A percentile compares a stretch with the other conserved stretches of the same genome.
Evolutionary conservation across 2,888 invertebrate species (phyloP).

Genomic region (Leucophora obtusa): DNA sequence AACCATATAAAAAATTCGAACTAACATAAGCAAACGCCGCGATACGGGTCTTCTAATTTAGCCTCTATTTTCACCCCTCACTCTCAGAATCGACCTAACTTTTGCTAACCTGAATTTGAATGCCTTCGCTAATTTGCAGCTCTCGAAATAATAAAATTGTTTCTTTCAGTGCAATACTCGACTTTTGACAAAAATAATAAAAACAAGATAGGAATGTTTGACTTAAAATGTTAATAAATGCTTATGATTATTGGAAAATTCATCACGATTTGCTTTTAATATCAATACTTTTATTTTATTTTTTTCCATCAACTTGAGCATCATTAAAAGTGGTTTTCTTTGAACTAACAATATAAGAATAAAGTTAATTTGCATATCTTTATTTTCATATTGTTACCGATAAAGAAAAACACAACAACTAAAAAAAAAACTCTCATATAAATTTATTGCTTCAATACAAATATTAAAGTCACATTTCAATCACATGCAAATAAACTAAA

Average conservation of each 20-base stretch:
- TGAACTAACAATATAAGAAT: conserved; percentile 40
- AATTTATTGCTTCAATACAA: conserved; percentile 72
- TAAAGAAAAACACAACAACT: conserved; percentile 14
- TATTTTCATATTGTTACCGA: conserved; percentile 60
- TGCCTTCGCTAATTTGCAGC: no score
- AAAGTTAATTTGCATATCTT: conserved; percentile 65
- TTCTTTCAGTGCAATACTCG: no score
- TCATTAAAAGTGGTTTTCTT: conserved; percentile 36
- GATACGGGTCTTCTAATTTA: no score
- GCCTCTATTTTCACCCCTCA: no score
- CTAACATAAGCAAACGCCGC: no score
- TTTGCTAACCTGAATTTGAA: no score
- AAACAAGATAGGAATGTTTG: background rate
- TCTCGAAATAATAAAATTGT: no score
- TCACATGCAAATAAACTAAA: conserved; percentile 71
- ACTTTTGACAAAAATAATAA: no score
- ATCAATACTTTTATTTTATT: conserved; percentile 24
- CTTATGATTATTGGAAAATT: conserved; percentile 32
- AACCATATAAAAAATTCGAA: no score
- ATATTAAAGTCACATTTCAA: conserved; percentile 76
- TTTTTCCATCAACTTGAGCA: conserved; percentile 12
- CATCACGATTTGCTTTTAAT: conserved; percentile 48
- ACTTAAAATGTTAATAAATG: conserved; percentile 12
- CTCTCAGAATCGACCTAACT: no score
- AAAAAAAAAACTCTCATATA: conserved; percentile 53